These are phyloP conservation scores for Zaprionus taronus DNA, from an alignment of 1,140 invertebrate genomes.

Conservation along the genomic window DNA sequence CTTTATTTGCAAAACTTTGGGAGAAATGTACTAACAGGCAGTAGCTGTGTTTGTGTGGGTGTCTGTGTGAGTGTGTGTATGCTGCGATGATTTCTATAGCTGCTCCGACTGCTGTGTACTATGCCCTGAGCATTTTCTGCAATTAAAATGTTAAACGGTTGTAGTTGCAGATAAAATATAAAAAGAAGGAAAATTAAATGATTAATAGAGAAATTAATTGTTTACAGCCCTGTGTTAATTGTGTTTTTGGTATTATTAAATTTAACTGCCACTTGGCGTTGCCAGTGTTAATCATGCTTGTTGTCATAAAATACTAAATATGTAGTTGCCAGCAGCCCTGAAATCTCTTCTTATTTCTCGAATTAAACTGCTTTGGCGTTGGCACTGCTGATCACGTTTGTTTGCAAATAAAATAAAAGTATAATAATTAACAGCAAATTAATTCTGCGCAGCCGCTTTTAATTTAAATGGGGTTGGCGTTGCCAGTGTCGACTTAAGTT, in stretches of 20 bases:
- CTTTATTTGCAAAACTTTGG: constrained; percentile 45
- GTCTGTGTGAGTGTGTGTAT: constrained; percentile 17
- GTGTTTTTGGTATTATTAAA: not conserved
- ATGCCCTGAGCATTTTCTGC: constrained; percentile 60
- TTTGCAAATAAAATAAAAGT: no score
- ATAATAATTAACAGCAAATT: no score
- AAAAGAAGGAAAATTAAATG: not conserved
- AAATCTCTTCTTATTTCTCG: no score
- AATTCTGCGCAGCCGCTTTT: no score
- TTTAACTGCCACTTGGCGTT: not conserved
- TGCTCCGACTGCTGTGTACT: constrained; percentile 22
- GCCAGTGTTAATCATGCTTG: constrained; percentile 14
- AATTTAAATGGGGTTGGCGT: no score
- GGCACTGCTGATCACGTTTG: no score
- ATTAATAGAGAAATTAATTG: not conserved
- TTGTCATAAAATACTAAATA: no score
- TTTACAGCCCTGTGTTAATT: not conserved
- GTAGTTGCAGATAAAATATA: not conserved
- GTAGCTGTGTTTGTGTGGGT: not conserved
- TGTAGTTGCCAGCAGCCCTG: no score
- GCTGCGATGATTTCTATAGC: constrained; percentile 42
- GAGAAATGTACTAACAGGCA: constrained; percentile 35
- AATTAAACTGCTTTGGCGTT: no score
- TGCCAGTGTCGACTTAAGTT: no score
- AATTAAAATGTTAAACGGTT: constrained; percentile 33